Evolutionary conservation across 2,113 vertebrate genomes (phyloP), one percentile per base, ranked within the genome.

Genomic region (Pterocles gutturalis): DNA sequence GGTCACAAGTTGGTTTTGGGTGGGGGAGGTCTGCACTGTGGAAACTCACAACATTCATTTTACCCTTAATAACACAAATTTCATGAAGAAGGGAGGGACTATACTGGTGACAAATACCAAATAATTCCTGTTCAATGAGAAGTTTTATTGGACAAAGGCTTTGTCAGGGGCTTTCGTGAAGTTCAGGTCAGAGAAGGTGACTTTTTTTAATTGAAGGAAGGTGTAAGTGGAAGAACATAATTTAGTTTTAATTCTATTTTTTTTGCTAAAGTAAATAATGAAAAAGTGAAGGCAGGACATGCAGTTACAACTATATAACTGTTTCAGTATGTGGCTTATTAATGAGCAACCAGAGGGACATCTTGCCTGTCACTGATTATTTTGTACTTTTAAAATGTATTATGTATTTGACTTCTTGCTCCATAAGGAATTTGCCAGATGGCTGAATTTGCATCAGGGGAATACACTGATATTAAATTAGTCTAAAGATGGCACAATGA

Each of bases 351-450:
- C 20, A 69, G 69, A 89, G 88, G 78, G 64, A 87, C 36, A 69
- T 43, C 54, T 78, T 92, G 29, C 46, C 57, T 66, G 46, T 43
- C 24, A 25, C 33, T 85, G 36, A 92, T 48, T 67, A 58, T 82
- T 78, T 79, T 61, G n/a, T 85, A 53, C 38, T 89, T 94, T 66
- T 67, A 8, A 90, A 93, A 67, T 83, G 31, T 90, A 36, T 82
- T 93, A 60, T 67, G 53, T 54, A 46, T 94, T 67, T 95, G 83
- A 79, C 84, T 88, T 80, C 26, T 73, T 89, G 21, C 29, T 90
- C 64, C 51, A 29, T 43, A 38, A 90, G 54, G 83, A 89, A 41
- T 77, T 72, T 92, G 86, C 66, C 88, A 93, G 91, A 87, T 83
- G 89, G 48, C 49, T 92, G 60, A 65, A 89, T 51, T 90, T 81